Percentiles rank a stretch among this genome's conserved stretches.
Conservation (phyloP, 2,113 vertebrate species). For the Oriolus oriolus region DNA sequence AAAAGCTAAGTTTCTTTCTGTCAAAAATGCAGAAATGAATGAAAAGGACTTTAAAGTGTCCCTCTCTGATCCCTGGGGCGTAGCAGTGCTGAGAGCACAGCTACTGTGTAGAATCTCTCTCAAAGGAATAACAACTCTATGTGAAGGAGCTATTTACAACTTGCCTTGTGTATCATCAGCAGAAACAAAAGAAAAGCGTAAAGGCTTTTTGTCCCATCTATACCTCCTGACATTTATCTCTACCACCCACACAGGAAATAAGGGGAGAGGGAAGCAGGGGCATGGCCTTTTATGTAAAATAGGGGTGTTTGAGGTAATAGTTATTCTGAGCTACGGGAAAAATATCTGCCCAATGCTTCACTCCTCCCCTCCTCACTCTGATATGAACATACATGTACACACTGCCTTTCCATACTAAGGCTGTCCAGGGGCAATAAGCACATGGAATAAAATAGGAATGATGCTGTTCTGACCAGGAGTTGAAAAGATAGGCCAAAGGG, state of each 20-base stretch:
- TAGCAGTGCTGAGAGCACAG: constrained; percentile 25
- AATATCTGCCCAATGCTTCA: neutral
- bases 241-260: neutral
- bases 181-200: constrained; percentile 67
- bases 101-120: constrained; percentile 47
- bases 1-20: constrained; percentile 46
- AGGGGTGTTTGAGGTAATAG: constrained; percentile 8
- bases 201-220: neutral
- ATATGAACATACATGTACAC: neutral
- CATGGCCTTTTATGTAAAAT: constrained; percentile 36
- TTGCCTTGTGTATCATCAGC: constrained; percentile 69
- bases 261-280: neutral
- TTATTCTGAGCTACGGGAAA: neutral
- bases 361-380: neutral
- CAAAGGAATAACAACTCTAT: constrained; percentile 62
- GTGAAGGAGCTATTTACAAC: constrained; percentile 70
- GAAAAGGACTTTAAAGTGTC: constrained; percentile 63
- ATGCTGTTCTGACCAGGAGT: neutral
- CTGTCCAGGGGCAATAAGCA: neutral
- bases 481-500: neutral
- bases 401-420: neutral
- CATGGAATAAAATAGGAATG: neutral
- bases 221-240: neutral
- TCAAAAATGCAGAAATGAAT: constrained; percentile 54
- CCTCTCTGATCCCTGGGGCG: constrained; percentile 46